Conservation (phyloP, 2,113 vertebrate genomes). For the Hippocampus abdominalis region DNA sequence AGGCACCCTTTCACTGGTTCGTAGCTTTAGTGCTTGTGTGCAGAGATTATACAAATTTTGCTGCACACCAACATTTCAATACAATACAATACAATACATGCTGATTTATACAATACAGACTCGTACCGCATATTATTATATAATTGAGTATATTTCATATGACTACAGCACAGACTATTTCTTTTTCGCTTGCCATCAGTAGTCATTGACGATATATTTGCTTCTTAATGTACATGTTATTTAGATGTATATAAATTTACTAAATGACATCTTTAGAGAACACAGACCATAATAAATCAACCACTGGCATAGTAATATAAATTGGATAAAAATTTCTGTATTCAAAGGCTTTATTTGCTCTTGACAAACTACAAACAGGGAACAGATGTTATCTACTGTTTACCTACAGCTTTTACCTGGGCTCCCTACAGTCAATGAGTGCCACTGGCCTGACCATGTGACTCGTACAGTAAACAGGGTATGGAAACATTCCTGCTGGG, state of each 20-base stretch:
- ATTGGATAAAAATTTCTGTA: not conserved
- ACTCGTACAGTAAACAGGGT: conserved; percentile 56
- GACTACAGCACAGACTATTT: not conserved
- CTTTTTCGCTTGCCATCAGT: not conserved
- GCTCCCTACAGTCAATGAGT: conserved; percentile 29
- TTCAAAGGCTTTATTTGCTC: conserved; percentile 7
- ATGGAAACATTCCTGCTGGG: conserved; percentile 31
- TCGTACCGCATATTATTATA: too few relatives aligned
- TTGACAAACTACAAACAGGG: conserved; percentile 16
- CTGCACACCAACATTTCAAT: not conserved
- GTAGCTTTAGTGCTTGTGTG: not conserved
- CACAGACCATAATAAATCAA: not conserved
- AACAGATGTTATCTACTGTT: conserved; percentile 55
- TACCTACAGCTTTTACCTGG: conserved; percentile 53
- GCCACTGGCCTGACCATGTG: conserved; percentile 48
- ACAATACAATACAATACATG: too few relatives aligned
- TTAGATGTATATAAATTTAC: not conserved
- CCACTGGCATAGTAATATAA: not conserved
- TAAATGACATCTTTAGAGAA: not conserved
- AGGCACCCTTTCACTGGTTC: not conserved
- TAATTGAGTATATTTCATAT: not conserved
- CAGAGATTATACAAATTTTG: not conserved
- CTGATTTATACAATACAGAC: too few relatives aligned
- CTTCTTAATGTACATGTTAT: not conserved
- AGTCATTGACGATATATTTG: not conserved